A percentile compares a stretch with the other conserved stretches of the same genome.
Evolutionary conservation across 2,113 vertebrate species (phyloP).

Genomic region (Ceyx melanurus): DNA sequence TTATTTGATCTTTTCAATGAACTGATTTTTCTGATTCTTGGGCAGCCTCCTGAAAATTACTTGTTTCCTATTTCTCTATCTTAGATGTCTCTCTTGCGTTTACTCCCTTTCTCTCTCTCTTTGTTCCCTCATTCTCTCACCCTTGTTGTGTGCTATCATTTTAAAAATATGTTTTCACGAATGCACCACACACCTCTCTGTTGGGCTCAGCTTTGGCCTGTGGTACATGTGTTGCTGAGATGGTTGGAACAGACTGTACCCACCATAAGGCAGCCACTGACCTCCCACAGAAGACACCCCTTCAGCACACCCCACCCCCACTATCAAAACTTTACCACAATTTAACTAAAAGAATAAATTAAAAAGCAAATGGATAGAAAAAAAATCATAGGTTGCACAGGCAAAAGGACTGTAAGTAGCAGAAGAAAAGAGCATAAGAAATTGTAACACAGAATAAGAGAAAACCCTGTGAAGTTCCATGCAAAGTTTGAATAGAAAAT

Average conservation of each 20-base stretch:
- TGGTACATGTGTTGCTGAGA: neutral
- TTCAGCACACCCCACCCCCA: neutral
- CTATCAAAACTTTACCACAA: neutral
- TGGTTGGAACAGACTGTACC: neutral
- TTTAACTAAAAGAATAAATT: neutral
- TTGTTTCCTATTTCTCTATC: neutral
- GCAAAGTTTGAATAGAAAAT: neutral
- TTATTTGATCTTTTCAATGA: constrained; percentile 2
- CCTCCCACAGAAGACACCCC: neutral
- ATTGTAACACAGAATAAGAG: neutral
- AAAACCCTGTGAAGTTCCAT: neutral
- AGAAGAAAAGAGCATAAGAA: neutral
- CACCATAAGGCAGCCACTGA: neutral
- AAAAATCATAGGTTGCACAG: neutral
- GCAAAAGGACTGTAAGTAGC: neutral
- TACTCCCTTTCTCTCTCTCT: too few species aligned
- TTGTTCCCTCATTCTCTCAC: neutral
- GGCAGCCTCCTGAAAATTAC: neutral
- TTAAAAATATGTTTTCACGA: neutral
- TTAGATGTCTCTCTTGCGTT: neutral
- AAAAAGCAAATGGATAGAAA: neutral
- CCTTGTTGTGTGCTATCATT: neutral
- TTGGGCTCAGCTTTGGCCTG: neutral
- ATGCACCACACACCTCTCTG: neutral
- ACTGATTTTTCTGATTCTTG: constrained; percentile 2